Conservation (phyloP, 2,888 invertebrate species). For the Conistra vaccinii region DNA sequence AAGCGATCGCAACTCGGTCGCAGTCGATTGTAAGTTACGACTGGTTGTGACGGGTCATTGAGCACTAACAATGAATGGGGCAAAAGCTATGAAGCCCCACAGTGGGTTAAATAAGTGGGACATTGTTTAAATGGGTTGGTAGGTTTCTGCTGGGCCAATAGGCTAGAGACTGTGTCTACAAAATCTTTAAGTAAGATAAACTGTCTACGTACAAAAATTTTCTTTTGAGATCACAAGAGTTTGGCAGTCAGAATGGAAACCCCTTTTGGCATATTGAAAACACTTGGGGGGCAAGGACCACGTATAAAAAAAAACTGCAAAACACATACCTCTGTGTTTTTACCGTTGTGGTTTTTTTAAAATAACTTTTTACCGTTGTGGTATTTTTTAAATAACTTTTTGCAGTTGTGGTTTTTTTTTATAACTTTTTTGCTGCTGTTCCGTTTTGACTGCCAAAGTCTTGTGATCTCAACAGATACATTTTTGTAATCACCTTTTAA, state of each 20-base stretch:
- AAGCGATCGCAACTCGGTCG: constrained; percentile 69
- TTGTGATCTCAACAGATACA: too few relatives aligned
- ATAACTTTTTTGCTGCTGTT: too few relatives aligned
- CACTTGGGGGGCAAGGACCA: background rate
- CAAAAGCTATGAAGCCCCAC: constrained; percentile 56
- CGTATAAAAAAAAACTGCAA: background rate
- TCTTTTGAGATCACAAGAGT: background rate
- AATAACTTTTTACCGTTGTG: too few relatives aligned
- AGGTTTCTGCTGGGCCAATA: background rate
- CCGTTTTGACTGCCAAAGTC: too few relatives aligned
- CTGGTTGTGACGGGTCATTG: constrained; percentile 69
- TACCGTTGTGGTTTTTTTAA: too few relatives aligned
- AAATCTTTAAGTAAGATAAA: background rate
- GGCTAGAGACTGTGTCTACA: background rate
- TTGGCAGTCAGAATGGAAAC: background rate
- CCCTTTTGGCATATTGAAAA: background rate
- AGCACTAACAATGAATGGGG: constrained; percentile 65
- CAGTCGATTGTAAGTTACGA: constrained; percentile 64
- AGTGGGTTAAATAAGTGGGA: constrained; percentile 59
- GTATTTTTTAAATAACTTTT: too few relatives aligned
- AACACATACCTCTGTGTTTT: too few relatives aligned
- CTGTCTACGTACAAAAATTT: background rate
- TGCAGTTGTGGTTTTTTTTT: too few relatives aligned
- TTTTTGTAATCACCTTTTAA: too few relatives aligned
- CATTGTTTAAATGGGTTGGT: constrained; percentile 43